phyloP scores from a whole-genome alignment of 2,888 invertebrate species.

The Pediacus dermestoides region DNA sequence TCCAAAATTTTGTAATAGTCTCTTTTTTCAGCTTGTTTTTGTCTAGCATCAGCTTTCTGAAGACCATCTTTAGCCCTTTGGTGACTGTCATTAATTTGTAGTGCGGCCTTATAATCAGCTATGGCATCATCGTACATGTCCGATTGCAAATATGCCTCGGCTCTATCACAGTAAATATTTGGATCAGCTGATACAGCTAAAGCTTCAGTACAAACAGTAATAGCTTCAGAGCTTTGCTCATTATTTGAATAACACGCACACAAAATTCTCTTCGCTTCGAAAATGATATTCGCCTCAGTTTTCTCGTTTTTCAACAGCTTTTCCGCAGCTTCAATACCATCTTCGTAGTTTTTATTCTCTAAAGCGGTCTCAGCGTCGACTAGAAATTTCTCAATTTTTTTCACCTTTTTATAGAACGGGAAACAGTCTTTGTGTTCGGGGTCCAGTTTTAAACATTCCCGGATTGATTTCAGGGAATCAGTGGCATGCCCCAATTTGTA shows the following conservation, averaged over 20 bases:
- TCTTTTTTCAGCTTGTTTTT: slow-evolving; percentile 86
- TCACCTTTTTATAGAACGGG: slow-evolving; percentile 92
- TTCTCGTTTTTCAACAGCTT: slow-evolving; percentile 67
- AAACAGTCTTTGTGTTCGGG: slow-evolving; percentile 97
- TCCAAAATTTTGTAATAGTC: slow-evolving; percentile 98
- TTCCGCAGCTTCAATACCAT: slow-evolving; percentile 68
- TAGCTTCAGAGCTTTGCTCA: slow-evolving; percentile 68
- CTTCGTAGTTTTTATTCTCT: slow-evolving; percentile 61
- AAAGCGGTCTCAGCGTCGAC: slow-evolving; percentile 62
- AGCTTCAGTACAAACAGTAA: slow-evolving; percentile 75
- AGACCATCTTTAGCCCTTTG: slow-evolving; percentile 86
- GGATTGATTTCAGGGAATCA: slow-evolving; percentile 86
- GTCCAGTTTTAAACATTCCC: slow-evolving; percentile 95
- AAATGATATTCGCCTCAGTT: slow-evolving; percentile 66
- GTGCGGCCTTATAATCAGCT: slow-evolving; percentile 79
- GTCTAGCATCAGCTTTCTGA: slow-evolving; percentile 81
- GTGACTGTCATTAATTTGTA: slow-evolving; percentile 74
- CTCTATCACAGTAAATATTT: slow-evolving; percentile 81
- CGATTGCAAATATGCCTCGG: slow-evolving; percentile 81
- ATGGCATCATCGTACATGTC: slow-evolving; percentile 95
- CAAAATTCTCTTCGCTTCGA: slow-evolving; percentile 70
- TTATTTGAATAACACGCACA: slow-evolving; percentile 77
- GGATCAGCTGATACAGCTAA: slow-evolving; percentile 72
- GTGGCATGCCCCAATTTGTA: slow-evolving; percentile 91
- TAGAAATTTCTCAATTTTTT: slow-evolving; percentile 83